Evolutionary conservation across 2,888 invertebrate genomes (phyloP), one percentile per base, ranked within the genome.

Genomic region (Volucella inflata): DNA sequence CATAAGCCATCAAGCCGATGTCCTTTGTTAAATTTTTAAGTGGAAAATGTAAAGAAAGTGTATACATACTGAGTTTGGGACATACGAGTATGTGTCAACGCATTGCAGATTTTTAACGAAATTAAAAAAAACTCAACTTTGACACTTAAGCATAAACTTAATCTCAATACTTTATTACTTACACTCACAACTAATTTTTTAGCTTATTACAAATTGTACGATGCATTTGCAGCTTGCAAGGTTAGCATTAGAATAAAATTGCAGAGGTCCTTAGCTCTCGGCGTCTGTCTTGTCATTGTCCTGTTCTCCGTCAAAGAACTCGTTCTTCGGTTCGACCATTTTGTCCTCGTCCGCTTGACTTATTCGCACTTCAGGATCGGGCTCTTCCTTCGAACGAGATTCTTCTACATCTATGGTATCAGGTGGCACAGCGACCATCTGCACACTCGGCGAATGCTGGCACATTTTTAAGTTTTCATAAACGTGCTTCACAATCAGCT

Each of bases 401-500:
- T 94, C 94, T 84, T 96, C 94, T 77, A 95, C 95, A 1, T 95
- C 94, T 67, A 97, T 93, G 64, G 95, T 95, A 90, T 98, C 98
- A 8, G 94, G 94, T 12, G 98, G 98, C 2, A 98, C 96, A 90
- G 98, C 97, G 64, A 98, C 97, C 98, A 99, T 98, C 93, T 99
- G 99, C 0, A 99, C 99, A 87, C 97, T 98, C 0, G 98, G 98
- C 0, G 99, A 97, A 90, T 97, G 96, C 89, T 97, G 96, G 88
- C 97, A 95, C 95, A 97, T 96, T 93, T 97, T 97, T 46, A 99
- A 93, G 91, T 98, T 99, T 90, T 99, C 99, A 89, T 96, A 96
- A 0, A 97, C 97, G 89, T 97, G 96, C 89, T 96, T 95, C 0
- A 97, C 95, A 84, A 99, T 98, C 0, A 97, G 95, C 88, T 99